A percentile compares a stretch with the other conserved stretches of the same genome.
These are phyloP conservation scores for Xiphorhynchus erythropygius DNA, from an alignment of 2,797 vertebrate species.

Conservation along the genomic window DNA sequence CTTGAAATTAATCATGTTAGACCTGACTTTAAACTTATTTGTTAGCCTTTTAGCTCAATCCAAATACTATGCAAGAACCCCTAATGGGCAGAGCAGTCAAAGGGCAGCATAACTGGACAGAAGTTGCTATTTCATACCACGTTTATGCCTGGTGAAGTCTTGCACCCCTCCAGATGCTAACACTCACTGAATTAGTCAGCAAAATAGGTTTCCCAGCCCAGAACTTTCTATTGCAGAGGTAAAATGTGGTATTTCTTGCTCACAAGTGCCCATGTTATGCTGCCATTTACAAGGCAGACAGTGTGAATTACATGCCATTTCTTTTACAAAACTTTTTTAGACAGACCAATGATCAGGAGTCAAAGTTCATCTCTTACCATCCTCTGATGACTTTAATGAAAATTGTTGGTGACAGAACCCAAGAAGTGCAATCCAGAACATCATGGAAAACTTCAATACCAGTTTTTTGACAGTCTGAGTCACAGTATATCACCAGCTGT, in stretches of 20 bases:
- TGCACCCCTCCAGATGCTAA: background rate
- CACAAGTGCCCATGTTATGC: background rate
- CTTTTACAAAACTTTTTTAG: background rate
- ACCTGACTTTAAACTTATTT: background rate
- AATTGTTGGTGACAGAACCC: conserved; percentile 86
- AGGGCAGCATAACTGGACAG: background rate
- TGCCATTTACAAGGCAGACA: background rate
- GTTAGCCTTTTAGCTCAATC: background rate
- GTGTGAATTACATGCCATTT: background rate
- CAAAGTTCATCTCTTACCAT: conserved; percentile 81
- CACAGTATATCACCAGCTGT: conserved; percentile 87
- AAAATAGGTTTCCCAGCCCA: background rate
- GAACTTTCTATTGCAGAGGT: background rate
- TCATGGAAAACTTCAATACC: conserved; percentile 84
- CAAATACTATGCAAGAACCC: background rate
- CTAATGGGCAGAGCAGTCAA: background rate
- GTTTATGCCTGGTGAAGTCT: background rate
- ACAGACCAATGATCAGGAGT: background rate
- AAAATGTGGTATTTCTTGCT: background rate
- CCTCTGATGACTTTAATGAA: conserved; percentile 89
- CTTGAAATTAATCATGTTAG: background rate
- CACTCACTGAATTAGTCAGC: background rate
- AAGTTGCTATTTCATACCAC: background rate
- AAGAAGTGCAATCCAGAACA: conserved; percentile 82
- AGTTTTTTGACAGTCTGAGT: conserved; percentile 71